Percentiles rank a stretch among this genome's conserved stretches.
phyloP scores from a whole-genome alignment of 1,140 invertebrate species.

The Camponotus pennsylvanicus region DNA sequence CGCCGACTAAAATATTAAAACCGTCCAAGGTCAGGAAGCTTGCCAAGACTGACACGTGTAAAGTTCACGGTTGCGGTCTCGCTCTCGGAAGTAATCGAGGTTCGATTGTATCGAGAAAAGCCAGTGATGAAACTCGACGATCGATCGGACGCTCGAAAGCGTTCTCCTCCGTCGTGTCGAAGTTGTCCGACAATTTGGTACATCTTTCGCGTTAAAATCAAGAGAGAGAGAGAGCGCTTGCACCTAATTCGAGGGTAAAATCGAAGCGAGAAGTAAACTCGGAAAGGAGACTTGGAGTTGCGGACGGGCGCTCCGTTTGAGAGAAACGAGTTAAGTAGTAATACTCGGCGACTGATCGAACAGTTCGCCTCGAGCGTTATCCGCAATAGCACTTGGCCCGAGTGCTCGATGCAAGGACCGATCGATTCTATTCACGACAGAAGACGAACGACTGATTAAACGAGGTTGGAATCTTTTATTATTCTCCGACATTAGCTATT shows the following conservation, averaged over 20 bases:
- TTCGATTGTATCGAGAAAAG: constrained; percentile 33
- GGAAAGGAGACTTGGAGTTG: constrained; percentile 17
- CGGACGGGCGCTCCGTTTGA: neutral
- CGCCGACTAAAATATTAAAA: constrained; percentile 45
- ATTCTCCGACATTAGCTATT: neutral
- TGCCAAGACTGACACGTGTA: constrained; percentile 43
- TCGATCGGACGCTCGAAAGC: constrained; percentile 16
- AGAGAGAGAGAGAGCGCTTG: constrained; percentile 31
- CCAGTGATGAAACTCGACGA: constrained; percentile 19
- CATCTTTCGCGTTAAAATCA: constrained; percentile 47
- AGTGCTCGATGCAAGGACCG: constrained; percentile 28
- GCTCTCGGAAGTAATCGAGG: constrained; percentile 32
- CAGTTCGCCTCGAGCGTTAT: constrained; percentile 47
- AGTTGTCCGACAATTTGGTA: constrained; percentile 25
- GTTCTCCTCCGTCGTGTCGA: neutral
- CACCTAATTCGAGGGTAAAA: constrained; percentile 45
- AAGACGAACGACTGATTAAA: constrained; percentile 11
- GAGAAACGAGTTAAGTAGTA: constrained; percentile 62
- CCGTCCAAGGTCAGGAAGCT: constrained; percentile 43
- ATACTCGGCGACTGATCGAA: constrained; percentile 55
- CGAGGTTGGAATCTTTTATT: constrained; percentile 40
- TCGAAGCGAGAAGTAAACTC: constrained; percentile 33
- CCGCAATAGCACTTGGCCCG: constrained; percentile 31
- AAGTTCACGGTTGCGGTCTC: constrained; percentile 34
- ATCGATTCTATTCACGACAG: constrained; percentile 33